Conservation (phyloP, 2,113 vertebrate species). For the Aptenodytes forsteri region DNA sequence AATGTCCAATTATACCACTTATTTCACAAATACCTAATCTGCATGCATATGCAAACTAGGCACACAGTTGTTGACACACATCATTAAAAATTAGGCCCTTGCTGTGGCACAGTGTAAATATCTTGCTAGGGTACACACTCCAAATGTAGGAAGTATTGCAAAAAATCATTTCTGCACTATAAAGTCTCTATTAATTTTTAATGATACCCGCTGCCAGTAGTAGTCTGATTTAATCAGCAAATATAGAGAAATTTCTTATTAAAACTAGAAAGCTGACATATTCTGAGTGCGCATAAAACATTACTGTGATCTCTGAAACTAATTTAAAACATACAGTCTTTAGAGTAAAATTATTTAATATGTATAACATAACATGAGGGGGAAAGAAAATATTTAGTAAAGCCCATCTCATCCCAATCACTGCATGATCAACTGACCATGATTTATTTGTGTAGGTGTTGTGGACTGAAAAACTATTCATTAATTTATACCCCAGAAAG, state of each 20-base stretch:
- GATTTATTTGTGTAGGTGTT: neutral
- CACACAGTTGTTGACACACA: constrained; percentile 62
- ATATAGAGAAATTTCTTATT: neutral
- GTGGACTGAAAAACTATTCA: neutral
- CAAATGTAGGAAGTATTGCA: constrained; percentile 36
- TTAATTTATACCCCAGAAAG: neutral
- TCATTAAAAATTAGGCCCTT: constrained; percentile 71
- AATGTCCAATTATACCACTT: constrained; percentile 68
- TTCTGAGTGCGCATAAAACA: neutral
- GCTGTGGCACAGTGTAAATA: constrained; percentile 68
- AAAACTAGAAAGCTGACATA: neutral
- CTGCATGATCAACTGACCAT: neutral
- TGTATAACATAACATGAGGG: neutral
- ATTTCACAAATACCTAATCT: constrained; percentile 67
- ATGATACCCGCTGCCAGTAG: neutral
- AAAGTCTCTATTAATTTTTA: constrained; percentile 27
- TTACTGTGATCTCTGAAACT: neutral
- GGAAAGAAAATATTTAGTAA: neutral
- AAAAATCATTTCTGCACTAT: neutral
- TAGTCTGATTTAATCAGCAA: neutral
- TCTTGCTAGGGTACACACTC: constrained; percentile 50
- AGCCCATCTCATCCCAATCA: neutral
- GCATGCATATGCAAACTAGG: constrained; percentile 67
- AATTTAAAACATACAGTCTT: neutral
- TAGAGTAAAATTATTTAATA: neutral